Conservation (phyloP, 1,140 invertebrate species). For the Drosophila santomea region DNA sequence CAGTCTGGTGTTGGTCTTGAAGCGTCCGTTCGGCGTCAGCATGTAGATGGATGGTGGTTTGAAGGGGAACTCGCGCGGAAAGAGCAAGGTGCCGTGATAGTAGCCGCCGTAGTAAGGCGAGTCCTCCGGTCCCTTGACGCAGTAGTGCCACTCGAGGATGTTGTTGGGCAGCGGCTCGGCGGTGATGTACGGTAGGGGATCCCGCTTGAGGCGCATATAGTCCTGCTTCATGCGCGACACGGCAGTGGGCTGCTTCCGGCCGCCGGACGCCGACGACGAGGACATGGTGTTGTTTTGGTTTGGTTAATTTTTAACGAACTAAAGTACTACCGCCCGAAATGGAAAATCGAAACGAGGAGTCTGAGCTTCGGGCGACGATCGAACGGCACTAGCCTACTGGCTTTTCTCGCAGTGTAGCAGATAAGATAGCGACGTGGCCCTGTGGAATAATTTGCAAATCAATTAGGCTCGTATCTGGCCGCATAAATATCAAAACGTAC, state of each 20-base stretch:
- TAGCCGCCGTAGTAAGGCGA: constrained; percentile 97
- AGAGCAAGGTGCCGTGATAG: constrained; percentile 98
- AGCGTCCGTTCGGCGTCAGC: constrained; percentile 98
- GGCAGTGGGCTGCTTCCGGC: constrained; percentile 86
- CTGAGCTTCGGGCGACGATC: constrained; percentile 10
- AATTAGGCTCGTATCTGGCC: constrained; percentile 13
- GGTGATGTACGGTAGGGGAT: constrained; percentile 92
- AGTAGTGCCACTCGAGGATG: constrained; percentile 96
- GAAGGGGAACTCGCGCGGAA: constrained; percentile 98
- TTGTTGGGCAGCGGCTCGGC: constrained; percentile 95
- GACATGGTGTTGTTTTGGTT: constrained; percentile 41
- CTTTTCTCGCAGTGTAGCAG: constrained; percentile 16
- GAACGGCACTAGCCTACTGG: background rate
- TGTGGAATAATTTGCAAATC: constrained; percentile 36
- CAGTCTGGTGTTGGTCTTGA: constrained; percentile 95
- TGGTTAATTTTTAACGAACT: constrained; percentile 40
- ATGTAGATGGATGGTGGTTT: constrained; percentile 99
- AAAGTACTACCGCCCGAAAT: constrained; percentile 14
- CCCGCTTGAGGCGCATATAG: constrained; percentile 96
- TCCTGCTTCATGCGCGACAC: constrained; percentile 97
- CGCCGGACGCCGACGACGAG: constrained; percentile 63
- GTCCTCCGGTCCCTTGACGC: constrained; percentile 92
- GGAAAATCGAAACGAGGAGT: constrained; percentile 20
- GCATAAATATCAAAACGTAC: constrained; percentile 10
- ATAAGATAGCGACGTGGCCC: constrained; percentile 50